These are phyloP conservation scores for Callospermophilus lateralis DNA, from an alignment of 2,113 vertebrate species.

Conservation along the genomic window DNA sequence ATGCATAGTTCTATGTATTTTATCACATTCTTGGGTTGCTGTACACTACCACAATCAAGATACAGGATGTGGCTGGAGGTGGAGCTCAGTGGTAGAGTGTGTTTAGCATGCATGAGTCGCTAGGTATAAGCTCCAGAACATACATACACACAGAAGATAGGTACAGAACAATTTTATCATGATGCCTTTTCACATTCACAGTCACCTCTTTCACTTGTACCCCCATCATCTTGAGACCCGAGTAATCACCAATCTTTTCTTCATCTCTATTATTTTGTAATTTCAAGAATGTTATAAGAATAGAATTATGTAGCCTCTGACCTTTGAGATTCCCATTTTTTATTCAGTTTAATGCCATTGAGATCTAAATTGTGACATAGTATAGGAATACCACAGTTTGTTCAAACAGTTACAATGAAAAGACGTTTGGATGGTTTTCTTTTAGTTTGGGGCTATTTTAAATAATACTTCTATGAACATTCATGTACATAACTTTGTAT, in stretches of 20 bases:
- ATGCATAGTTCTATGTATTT: background rate
- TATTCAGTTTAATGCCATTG: background rate
- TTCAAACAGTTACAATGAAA: background rate
- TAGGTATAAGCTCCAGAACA: background rate
- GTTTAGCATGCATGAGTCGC: background rate
- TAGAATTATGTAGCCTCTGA: background rate
- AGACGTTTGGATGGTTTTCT: background rate
- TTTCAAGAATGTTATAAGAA: background rate
- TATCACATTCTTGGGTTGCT: too few species aligned
- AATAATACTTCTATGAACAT: background rate
- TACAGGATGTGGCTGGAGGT: too few species aligned
- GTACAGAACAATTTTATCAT: too few species aligned
- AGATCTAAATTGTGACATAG: background rate
- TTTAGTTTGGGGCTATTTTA: background rate
- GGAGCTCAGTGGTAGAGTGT: background rate
- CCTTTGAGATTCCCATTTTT: background rate
- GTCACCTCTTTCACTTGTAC: rapidly evolving
- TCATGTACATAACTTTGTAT: background rate
- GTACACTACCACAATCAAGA: background rate
- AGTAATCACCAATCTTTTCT: background rate
- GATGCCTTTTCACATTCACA: background rate
- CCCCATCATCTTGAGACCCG: too few species aligned
- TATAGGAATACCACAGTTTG: background rate
- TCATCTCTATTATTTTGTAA: background rate
- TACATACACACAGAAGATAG: background rate